phyloP scores from a whole-genome alignment of 1,140 invertebrate species.

The Neodiprion virginianus region DNA sequence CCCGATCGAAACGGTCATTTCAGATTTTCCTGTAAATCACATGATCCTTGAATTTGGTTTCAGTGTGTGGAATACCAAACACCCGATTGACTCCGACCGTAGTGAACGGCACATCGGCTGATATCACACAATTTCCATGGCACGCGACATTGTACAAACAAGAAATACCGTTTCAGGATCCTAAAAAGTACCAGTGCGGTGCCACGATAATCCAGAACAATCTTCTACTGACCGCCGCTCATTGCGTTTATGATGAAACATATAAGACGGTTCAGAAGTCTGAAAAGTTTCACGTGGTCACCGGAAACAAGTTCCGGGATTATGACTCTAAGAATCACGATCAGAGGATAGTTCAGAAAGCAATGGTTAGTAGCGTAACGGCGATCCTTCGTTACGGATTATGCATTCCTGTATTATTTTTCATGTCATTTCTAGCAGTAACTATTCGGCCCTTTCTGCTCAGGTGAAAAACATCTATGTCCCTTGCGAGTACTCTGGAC shows the following conservation, averaged over 20 bases:
- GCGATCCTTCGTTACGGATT: background rate
- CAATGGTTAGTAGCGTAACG: slow-evolving; percentile 29
- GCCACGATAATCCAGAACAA: slow-evolving; percentile 50
- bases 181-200: slow-evolving; percentile 50
- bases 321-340: slow-evolving; percentile 43
- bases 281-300: slow-evolving; percentile 35
- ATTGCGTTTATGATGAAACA: slow-evolving; percentile 51
- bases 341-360: slow-evolving; percentile 35
- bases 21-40: background rate
- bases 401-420: too few species aligned
- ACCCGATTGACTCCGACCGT: slow-evolving; percentile 34
- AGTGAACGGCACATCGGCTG: slow-evolving; percentile 39
- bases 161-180: background rate
- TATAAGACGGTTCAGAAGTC: slow-evolving; percentile 25
- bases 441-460: slow-evolving; percentile 13
- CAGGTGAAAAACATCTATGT: slow-evolving; percentile 52
- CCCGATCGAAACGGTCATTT: slow-evolving; percentile 20
- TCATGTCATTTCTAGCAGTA: background rate
- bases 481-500: slow-evolving; percentile 46
- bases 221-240: slow-evolving; percentile 55
- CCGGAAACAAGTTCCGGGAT: slow-evolving; percentile 51
- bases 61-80: slow-evolving; percentile 48
- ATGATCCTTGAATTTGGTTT: slow-evolving; percentile 19
- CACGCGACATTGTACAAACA: slow-evolving; percentile 52
- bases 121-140: slow-evolving; percentile 55